Percentiles rank a stretch among this genome's conserved stretches.
phyloP scores from a whole-genome alignment of 2,797 vertebrate species.

The Jordanella pulchra region DNA sequence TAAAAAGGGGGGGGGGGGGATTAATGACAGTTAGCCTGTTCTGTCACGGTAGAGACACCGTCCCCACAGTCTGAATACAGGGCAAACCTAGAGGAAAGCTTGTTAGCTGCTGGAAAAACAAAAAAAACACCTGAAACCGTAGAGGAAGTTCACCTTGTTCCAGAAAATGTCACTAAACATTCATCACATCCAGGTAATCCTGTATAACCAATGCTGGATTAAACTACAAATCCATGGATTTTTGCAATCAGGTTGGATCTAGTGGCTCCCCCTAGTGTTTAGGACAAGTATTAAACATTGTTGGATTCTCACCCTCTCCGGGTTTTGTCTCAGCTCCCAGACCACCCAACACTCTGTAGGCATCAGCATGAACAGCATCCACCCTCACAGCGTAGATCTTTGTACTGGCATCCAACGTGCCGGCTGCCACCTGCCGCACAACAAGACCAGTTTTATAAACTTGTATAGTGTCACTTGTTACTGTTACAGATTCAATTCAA shows the following conservation, averaged over 20 bases:
- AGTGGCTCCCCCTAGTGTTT: neutral
- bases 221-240: neutral
- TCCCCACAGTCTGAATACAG: neutral
- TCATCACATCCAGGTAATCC: neutral
- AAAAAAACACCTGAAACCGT: no score
- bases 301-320: conserved; percentile 61
- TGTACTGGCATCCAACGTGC: conserved; percentile 92
- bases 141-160: no score
- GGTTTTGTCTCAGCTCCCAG: conserved; percentile 83
- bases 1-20: no score
- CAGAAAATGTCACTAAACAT: no score
- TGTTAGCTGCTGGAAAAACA: no score
- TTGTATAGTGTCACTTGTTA: neutral
- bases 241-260: neutral
- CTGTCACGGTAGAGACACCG: neutral
- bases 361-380: conserved; percentile 90
- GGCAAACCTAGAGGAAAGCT: no score
- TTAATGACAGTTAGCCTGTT: no score
- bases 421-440: conserved; percentile 87
- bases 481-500: no score
- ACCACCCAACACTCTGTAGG: conserved; percentile 89
- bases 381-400: conserved; percentile 96
- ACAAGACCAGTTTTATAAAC: neutral
- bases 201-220: neutral
- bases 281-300: neutral